These are phyloP conservation scores for Semnopithecus entellus DNA, from an alignment of 2,113 vertebrate genomes.

Conservation along the genomic window DNA sequence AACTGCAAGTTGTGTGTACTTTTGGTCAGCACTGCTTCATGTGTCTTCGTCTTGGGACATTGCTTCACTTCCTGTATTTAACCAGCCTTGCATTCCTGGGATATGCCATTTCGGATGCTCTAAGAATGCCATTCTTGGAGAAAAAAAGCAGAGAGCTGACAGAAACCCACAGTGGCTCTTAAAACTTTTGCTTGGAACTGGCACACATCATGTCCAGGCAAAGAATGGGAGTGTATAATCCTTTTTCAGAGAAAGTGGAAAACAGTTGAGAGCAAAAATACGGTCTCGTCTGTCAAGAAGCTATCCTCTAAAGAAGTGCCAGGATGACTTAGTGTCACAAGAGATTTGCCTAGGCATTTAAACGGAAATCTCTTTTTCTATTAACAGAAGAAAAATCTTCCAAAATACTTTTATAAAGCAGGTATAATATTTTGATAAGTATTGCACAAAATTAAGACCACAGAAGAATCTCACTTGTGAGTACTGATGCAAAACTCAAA, in stretches of 20 bases:
- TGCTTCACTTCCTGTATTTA: too few relatives aligned
- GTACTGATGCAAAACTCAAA: too few relatives aligned
- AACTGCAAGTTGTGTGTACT: background rate
- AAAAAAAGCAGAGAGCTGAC: background rate
- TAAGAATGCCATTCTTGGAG: background rate
- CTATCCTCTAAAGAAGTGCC: background rate
- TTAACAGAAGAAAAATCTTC: background rate
- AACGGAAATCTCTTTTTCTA: background rate
- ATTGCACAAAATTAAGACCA: too few relatives aligned
- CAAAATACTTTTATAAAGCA: too few relatives aligned
- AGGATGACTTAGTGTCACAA: background rate
- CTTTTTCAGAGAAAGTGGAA: background rate
- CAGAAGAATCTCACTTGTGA: too few relatives aligned
- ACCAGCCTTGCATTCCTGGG: too few relatives aligned
- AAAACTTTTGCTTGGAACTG: too few relatives aligned
- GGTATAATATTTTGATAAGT: too few relatives aligned
- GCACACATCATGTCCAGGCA: background rate
- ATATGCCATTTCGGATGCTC: background rate
- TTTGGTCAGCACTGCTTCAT: background rate
- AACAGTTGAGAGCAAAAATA: background rate
- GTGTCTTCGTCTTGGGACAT: background rate
- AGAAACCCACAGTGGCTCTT: background rate
- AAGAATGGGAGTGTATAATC: background rate
- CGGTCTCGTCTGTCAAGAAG: background rate
- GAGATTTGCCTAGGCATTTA: background rate